Base-by-base conservation (phyloP, 23 tunicate genomes). In the Ascidia mentula region DNA sequence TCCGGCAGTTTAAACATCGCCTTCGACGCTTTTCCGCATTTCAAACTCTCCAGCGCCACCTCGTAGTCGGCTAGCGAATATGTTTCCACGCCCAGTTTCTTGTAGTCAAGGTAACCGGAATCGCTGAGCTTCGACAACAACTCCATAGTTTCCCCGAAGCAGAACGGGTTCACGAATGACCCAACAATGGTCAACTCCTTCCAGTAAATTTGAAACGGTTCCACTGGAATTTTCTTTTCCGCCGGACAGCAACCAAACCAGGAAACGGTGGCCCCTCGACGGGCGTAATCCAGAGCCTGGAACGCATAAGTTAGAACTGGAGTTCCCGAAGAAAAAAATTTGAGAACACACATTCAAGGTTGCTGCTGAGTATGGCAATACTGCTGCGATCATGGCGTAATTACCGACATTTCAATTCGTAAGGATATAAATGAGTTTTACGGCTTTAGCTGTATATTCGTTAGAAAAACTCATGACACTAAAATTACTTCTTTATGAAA, bases 221-320 rank as follows among this genome's bases (percentile, higher is more conserved):
- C 98, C 32, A 92, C 69, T 35, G 87, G 80, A 69, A 92, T 80
- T 18, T 77, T 92, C 70, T 84, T 75, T 40, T 89, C 92, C 0
- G 98, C 92, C 18, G 98, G 94, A 74, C 98, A 92, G 60, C 98
- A 92, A 31, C 98, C 98, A 75, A 92, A 92, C 34, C 79, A 37
- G 31, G 59, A 72, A 1, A 92, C 84, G 45, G 70, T 79, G 33
- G 86, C 92, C 15, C 98, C 98, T 1, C 98, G 86, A 26, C 92
- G 79, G 34, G 88, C 85, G 26, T 83, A 61, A 31, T 46, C 78
- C 53, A 42, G 15, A 9, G 53, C 53, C 53, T 42, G 15, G 15
- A 42, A 9, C 53, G 53, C 15, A 42, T 9, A 42, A 42, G 15
- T 42, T 9, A 9, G 15, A 9, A 9, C 15, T 15, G 53, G 53